Conservation (phyloP, 2,113 vertebrate genomes). For the Dasypus novemcinctus region DNA sequence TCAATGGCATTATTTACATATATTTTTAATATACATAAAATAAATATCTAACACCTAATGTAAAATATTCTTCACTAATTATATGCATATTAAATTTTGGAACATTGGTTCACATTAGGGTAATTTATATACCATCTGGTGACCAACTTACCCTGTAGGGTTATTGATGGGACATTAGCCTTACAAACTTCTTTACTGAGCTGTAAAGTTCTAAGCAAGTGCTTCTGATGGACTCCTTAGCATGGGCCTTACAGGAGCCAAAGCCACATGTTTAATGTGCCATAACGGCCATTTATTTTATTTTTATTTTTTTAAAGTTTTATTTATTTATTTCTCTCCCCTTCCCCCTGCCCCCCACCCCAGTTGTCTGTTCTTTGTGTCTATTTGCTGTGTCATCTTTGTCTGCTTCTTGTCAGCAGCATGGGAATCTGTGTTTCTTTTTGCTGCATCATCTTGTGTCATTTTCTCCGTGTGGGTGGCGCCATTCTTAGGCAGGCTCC, state of each 20-base stretch:
- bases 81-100: not conserved
- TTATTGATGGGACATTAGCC: not conserved
- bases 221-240: not conserved
- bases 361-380: too few species aligned
- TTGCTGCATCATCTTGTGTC: too few species aligned
- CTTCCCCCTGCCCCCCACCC: too few species aligned
- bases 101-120: not conserved
- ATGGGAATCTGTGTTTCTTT: too few species aligned
- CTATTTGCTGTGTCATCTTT: too few species aligned
- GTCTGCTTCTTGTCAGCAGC: too few species aligned
- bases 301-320: not conserved
- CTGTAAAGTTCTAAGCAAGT: not conserved
- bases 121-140: not conserved
- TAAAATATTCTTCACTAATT: not conserved
- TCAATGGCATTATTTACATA: not conserved
- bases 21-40: not conserved
- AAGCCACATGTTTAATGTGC: not conserved
- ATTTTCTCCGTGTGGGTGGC: too few species aligned
- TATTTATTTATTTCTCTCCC: too few species aligned
- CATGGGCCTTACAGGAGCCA: not conserved
- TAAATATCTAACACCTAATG: not conserved
- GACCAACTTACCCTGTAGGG: too few species aligned
- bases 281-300: not conserved
- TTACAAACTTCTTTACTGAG: not conserved
- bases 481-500: too few species aligned